These are phyloP conservation scores for Anhinga anhinga DNA, from an alignment of 2,113 vertebrate species.

Conservation along the genomic window DNA sequence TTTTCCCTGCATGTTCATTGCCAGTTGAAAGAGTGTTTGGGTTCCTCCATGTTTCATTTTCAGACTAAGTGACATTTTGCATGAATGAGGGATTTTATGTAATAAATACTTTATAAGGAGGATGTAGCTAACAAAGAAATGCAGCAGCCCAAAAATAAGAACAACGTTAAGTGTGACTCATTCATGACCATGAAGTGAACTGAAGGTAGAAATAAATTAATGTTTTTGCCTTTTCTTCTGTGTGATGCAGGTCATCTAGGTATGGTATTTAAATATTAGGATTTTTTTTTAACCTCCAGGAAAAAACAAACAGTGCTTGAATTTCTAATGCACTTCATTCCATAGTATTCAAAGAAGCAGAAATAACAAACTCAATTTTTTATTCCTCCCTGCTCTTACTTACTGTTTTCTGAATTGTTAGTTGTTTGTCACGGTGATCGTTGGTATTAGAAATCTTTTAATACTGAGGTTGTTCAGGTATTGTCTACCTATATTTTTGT, in stretches of 20 bases:
- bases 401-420: not conserved
- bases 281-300: not conserved
- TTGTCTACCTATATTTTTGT: not conserved
- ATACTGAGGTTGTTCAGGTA: not conserved
- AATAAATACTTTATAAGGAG: not conserved
- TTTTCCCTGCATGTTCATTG: constrained; percentile 59
- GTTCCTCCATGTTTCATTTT: not conserved
- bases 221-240: not conserved
- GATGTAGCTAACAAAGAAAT: not conserved
- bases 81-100: not conserved
- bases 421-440: not conserved
- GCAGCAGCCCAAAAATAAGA: not conserved
- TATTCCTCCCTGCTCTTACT: not conserved
- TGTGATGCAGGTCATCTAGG: not conserved
- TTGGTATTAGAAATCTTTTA: not conserved
- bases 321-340: not conserved
- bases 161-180: not conserved
- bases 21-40: not conserved
- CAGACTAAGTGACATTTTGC: not conserved
- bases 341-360: not conserved
- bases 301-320: not conserved
- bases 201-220: not conserved
- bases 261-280: not conserved
- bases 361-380: not conserved
- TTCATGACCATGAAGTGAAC: not conserved